Conservation (phyloP, 2,797 vertebrate genomes). For the Knipowitschia caucasica region DNA sequence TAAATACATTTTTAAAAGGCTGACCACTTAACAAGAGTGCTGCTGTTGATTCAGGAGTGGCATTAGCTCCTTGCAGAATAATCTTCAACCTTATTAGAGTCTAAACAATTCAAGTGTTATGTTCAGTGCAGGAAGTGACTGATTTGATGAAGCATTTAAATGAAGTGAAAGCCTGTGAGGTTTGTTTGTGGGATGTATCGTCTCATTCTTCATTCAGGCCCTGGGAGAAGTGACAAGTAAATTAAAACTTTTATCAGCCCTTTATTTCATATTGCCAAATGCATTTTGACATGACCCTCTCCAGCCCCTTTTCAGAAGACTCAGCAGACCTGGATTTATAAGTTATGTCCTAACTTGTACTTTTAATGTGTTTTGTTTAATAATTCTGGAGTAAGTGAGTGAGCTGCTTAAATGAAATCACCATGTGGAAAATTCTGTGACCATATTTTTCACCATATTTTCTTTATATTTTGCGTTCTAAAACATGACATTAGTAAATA, state of each 20-base stretch:
- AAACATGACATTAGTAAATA: no score
- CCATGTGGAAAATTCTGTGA: no score
- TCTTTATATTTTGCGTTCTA: no score
- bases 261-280: neutral
- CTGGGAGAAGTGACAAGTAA: conserved; percentile 1
- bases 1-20: conserved; percentile 33
- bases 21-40: conserved; percentile 16
- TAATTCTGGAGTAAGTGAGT: no score
- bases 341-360: neutral
- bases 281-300: neutral
- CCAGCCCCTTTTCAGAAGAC: neutral
- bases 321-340: neutral
- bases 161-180: conserved; percentile 8
- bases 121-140: conserved; percentile 33
- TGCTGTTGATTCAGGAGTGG: conserved; percentile 3
- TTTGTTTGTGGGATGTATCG: conserved; percentile 9
- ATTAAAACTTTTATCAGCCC: neutral
- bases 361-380: neutral
- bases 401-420: no score
- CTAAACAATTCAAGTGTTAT: conserved; percentile 56
- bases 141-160: conserved; percentile 37
- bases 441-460: no score
- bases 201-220: neutral
- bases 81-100: conserved; percentile 28
- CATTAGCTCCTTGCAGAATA: conserved; percentile 6